A percentile compares a stretch with the other conserved stretches of the same genome.
These are phyloP conservation scores for Poecilia latipinna DNA, from an alignment of 2,113 vertebrate species.

Conservation along the genomic window DNA sequence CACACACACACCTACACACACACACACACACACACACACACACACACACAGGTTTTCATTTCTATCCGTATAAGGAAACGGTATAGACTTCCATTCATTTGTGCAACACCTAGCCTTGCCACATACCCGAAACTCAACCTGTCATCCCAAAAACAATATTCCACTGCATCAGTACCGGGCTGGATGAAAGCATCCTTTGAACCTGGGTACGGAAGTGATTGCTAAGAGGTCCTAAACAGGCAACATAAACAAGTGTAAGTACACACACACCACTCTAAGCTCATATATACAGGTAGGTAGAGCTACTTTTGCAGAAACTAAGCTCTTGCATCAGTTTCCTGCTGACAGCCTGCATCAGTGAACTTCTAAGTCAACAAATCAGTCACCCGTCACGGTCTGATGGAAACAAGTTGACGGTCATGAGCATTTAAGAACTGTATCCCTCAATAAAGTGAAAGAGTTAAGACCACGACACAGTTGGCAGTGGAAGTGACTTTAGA, in stretches of 20 bases:
- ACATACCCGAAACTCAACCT: background rate
- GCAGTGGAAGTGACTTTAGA: background rate
- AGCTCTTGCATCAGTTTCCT: slow-evolving; percentile 69
- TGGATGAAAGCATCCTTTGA: background rate
- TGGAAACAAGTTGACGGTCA: background rate
- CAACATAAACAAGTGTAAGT: slow-evolving; percentile 2
- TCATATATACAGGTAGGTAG: background rate
- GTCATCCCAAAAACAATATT: background rate
- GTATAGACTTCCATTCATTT: background rate
- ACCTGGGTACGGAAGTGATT: background rate
- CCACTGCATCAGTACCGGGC: background rate
- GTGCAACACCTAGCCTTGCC: background rate
- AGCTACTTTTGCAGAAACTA: slow-evolving; percentile 29
- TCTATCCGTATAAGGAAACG: background rate
- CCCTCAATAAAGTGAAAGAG: background rate
- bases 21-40: no score
- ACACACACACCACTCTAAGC: background rate
- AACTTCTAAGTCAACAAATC: background rate
- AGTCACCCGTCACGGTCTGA: background rate
- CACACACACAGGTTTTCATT: background rate
- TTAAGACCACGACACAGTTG: background rate
- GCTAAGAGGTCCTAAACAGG: background rate
- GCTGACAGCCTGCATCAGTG: slow-evolving; percentile 24
- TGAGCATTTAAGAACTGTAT: background rate
- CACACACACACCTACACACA: no score